Evolutionary conservation across 2,113 vertebrate genomes (phyloP).

Genomic region (Myrmecophaga tridactyla): DNA sequence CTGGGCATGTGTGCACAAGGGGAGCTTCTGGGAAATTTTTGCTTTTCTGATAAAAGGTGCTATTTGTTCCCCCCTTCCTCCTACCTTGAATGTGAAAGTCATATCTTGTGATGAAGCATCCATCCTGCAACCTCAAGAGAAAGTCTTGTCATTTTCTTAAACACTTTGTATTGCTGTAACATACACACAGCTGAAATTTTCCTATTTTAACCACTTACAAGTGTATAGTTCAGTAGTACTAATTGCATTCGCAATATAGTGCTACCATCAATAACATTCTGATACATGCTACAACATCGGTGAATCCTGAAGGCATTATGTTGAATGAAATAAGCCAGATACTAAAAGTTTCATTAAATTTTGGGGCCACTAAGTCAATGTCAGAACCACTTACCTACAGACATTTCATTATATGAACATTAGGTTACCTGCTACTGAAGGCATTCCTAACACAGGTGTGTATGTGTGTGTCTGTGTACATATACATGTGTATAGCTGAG

Average conservation of each 20-base stretch:
- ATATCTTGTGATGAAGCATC: background rate
- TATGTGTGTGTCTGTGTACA: background rate
- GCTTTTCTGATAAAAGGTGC: background rate
- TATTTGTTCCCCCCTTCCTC: background rate
- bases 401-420: background rate
- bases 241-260: no score
- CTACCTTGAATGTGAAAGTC: background rate
- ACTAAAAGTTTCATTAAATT: no score
- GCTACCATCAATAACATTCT: no score
- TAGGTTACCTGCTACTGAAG: background rate
- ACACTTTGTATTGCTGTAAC: no score
- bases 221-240: no score
- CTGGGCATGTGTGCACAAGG: background rate
- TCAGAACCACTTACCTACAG: background rate
- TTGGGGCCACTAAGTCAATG: background rate
- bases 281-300: no score
- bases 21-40: background rate
- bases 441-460: background rate
- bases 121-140: background rate
- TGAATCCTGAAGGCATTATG: no score
- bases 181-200: no score
- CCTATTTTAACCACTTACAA: no score
- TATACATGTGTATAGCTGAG: accelerated
- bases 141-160: background rate
- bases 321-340: no score